phyloP scores from a whole-genome alignment of 2,113 vertebrate species.

The Malurus alboscapulatus region DNA sequence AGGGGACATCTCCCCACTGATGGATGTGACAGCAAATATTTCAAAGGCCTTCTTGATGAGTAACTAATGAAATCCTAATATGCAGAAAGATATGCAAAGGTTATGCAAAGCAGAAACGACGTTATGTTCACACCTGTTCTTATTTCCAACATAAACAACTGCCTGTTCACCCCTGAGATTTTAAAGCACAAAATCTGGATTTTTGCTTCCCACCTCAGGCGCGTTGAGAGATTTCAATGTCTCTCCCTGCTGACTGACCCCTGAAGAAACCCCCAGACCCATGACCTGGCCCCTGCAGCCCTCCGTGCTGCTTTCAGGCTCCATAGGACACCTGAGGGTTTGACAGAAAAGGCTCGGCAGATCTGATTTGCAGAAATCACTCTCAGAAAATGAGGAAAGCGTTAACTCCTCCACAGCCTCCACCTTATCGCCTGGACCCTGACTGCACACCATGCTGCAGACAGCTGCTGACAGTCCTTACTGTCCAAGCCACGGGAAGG shows the following conservation, averaged over 20 bases:
- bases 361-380: background rate
- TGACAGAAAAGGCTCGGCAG: fast-evolving
- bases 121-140: background rate
- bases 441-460: fast-evolving
- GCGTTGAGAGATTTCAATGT: background rate
- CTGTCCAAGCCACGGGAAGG: background rate
- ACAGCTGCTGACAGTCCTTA: background rate
- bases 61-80: background rate
- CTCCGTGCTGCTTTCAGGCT: fast-evolving
- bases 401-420: background rate
- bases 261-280: background rate
- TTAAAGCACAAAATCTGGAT: background rate
- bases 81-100: background rate
- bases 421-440: background rate
- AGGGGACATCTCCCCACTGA: background rate
- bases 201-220: background rate
- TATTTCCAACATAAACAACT: background rate
- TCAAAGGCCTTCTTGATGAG: background rate
- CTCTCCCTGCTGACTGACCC: background rate
- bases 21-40: background rate
- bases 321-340: fast-evolving
- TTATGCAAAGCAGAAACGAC: background rate
- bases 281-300: background rate
- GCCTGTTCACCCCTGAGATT: background rate
- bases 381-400: background rate